Evolutionary conservation across 2,888 invertebrate species (phyloP), one percentile per base, ranked within the genome.

Genomic region (Eulithis testata): DNA sequence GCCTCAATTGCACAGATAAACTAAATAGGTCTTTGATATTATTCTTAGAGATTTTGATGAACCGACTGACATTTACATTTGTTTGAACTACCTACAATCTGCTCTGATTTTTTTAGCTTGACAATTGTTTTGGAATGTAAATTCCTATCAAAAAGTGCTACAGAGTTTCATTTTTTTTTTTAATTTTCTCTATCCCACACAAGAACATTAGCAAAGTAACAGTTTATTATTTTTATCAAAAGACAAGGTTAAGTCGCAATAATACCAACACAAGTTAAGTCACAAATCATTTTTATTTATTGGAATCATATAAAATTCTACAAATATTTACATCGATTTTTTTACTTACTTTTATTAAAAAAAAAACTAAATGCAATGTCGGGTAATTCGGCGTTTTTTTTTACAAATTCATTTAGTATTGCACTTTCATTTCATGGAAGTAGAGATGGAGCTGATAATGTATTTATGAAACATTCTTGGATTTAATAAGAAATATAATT

Each of bases 331-430:
- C 87, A 90, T 77, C 79, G 69, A 69, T 71, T 63, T 52, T 73
- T 73, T 79, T 78, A 74, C 63, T 64, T 73, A 80, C 63, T 75
- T 76, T 56, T 43, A 52, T 12, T 63, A 43, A 79, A 79, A 79
- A 52, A 21, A 78, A 79, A 79, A 80, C 77, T 87, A 90, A 90
- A 91, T 90, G 90, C 90, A 88, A 83, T 82, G 76, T 80, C 80
- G 77, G 77, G 82, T 73, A 73, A 68, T 73, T 73, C 66, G 63
- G 68, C 65, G 47, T 53, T 60, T 53, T 59, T 61, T 69, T 65
- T 62, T 70, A 70, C 73, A 73, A 57, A 65, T 71, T 69, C 51
- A 60, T 51, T 69, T 72, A 73, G 70, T 77, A 81, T 81, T 80
- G 77, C 77, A 79, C 75, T 68, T 12, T 54, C n/a, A 44, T 40